phyloP scores from a whole-genome alignment of 2,888 invertebrate species.

The Tenodera sinensis region DNA sequence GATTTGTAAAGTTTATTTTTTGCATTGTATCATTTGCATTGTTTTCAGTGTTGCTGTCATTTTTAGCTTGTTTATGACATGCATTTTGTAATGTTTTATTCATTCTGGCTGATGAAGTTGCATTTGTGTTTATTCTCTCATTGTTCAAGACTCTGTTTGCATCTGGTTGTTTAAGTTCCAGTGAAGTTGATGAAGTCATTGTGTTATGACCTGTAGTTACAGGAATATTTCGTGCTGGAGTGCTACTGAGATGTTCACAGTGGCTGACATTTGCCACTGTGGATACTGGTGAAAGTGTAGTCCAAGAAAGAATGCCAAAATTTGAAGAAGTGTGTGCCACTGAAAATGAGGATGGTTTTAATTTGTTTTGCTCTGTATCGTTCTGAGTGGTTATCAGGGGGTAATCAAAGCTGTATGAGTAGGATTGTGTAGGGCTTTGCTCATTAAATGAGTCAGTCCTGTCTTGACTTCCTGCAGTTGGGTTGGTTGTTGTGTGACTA shows the following conservation, averaged over 20 bases:
- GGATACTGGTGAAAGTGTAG: constrained; percentile 41
- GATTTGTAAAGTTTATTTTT: background rate
- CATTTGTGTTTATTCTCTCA: background rate
- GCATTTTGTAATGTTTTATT: background rate
- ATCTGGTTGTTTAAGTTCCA: background rate
- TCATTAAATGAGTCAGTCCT: background rate
- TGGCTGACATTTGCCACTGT: constrained; percentile 1
- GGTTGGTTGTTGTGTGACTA: background rate
- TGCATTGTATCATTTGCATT: background rate
- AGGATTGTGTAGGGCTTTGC: background rate
- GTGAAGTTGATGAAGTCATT: background rate
- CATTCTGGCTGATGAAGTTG: background rate
- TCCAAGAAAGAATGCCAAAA: constrained; percentile 46
- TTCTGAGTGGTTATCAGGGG: background rate
- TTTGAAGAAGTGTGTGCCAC: constrained; percentile 44
- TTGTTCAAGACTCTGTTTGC: background rate
- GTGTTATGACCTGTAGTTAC: background rate
- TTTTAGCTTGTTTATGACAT: background rate
- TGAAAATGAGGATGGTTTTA: constrained; percentile 27
- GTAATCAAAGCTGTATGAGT: background rate
- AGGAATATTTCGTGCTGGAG: background rate
- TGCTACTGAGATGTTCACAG: background rate
- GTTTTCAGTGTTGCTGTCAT: background rate
- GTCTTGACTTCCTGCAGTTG: background rate
- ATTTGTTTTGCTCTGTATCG: background rate